phyloP scores from a whole-genome alignment of 2,888 invertebrate species.

The Isoperla grammatica region DNA sequence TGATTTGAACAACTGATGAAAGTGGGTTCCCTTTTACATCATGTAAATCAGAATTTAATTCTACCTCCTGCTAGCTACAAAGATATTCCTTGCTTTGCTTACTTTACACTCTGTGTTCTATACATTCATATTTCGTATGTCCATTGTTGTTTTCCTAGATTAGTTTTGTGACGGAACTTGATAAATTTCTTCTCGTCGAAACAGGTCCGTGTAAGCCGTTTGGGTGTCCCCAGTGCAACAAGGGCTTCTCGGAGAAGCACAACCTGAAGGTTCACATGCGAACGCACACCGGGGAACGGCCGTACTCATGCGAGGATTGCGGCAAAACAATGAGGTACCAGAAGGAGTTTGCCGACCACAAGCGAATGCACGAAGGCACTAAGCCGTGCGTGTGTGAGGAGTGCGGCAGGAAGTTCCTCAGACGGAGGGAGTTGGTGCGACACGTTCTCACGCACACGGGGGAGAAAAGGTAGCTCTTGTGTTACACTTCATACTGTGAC shows the following conservation, averaged over 20 bases:
- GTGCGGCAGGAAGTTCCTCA: slow-evolving; percentile 22
- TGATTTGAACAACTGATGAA: no score
- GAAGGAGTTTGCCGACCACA: slow-evolving; percentile 25
- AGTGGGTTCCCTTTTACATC: no score
- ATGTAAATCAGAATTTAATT: no score
- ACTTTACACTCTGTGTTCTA: no score
- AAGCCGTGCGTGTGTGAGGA: slow-evolving; percentile 19
- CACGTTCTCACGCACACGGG: slow-evolving; percentile 19
- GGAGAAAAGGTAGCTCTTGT: slow-evolving; percentile 20
- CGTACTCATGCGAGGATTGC: slow-evolving; percentile 60
- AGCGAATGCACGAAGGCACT: slow-evolving; percentile 17
- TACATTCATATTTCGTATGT: no score
- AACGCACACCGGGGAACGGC: slow-evolving; percentile 49
- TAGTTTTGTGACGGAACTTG: no score
- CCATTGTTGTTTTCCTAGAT: no score
- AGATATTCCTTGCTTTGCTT: no score
- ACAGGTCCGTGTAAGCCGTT: slow-evolving; percentile 26
- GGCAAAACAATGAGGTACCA: slow-evolving; percentile 19
- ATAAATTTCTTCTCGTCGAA: neutral
- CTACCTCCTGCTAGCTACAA: no score
- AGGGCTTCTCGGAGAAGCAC: slow-evolving; percentile 42
- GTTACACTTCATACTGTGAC: no score
- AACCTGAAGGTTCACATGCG: slow-evolving; percentile 47
- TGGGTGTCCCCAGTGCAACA: slow-evolving; percentile 40
- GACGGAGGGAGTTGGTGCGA: slow-evolving; percentile 21